Evolutionary conservation across 2,797 vertebrate species (phyloP).

Genomic region (Alosa sapidissima): DNA sequence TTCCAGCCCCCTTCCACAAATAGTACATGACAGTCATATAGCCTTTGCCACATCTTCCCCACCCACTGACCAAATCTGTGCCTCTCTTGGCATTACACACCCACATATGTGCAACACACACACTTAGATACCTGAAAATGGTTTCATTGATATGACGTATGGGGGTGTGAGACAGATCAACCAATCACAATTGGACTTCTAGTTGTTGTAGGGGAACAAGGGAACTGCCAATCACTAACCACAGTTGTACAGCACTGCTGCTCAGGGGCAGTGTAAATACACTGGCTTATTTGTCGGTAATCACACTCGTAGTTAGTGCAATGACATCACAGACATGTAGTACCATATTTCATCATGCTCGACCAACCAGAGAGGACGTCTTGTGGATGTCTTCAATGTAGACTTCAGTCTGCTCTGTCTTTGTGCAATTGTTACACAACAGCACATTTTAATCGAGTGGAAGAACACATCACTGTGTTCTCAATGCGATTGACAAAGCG

Average conservation of each 20-base stretch:
- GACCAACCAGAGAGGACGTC: neutral
- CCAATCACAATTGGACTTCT: neutral
- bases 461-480: neutral
- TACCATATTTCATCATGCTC: neutral
- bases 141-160: neutral
- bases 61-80: neutral
- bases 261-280: neutral
- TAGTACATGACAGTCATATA: neutral
- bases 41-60: neutral
- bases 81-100: neutral
- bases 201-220: neutral
- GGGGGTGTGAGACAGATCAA: constrained; percentile 1
- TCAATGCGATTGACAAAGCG: neutral
- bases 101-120: neutral
- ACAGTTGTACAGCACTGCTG: neutral
- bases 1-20: no score
- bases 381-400: neutral
- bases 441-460: neutral
- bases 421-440: constrained; percentile 14
- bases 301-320: neutral
- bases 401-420: neutral
- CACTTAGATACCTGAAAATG: neutral
- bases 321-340: neutral
- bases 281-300: neutral
- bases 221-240: neutral